Base-by-base conservation (phyloP, 2,797 vertebrate species). In the Dryobates pubescens region DNA sequence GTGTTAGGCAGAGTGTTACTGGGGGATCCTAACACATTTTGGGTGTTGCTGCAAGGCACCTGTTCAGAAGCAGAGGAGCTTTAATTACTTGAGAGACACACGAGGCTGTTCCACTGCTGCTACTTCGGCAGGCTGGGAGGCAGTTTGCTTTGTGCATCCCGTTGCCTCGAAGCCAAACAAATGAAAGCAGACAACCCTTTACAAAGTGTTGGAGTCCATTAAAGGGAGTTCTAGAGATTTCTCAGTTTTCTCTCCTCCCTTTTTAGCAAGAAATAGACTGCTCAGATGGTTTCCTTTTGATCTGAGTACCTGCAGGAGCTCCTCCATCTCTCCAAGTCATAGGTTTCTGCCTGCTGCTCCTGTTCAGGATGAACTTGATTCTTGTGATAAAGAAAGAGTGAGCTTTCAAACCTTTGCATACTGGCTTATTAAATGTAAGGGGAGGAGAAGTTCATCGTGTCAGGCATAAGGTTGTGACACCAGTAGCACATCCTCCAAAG, bases 1-100 rank as follows among this genome's bases (percentile, higher is more conserved):
- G 79, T 94, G 90, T 73, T 90, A 94, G 56, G 77, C 85, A 75
- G 36, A 36, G 72, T 89, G 90, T 93, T 94, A 38, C 88, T 91
- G 74, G 34, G 92, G 90, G 93, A 78, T 61, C 84, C 51, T 78
- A 82, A 71, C 87, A 58, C 86, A 54, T 89, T 86, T 30, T 77
- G 41, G 26, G 77, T 84, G 84, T 89, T 88, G 56, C 62, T 82
- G 62, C 77, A 49, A 89, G 86, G 93, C 95, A 79, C 89, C 89
- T 88, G 96, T 51, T 73, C 71, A 13, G 81, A 75, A 88, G 71
- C 91, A 16, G 51, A 89, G 78, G 23, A 10, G 54, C 81, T 91
- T 78, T 82, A 93, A 92, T 96, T 82, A 54, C 76, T 84, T 1
- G 7, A 13, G 84, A 93, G 76, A 68, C 0, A 0, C 34, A 1